Conservation (phyloP, 2,797 vertebrate species). For the Choloepus didactylus region DNA sequence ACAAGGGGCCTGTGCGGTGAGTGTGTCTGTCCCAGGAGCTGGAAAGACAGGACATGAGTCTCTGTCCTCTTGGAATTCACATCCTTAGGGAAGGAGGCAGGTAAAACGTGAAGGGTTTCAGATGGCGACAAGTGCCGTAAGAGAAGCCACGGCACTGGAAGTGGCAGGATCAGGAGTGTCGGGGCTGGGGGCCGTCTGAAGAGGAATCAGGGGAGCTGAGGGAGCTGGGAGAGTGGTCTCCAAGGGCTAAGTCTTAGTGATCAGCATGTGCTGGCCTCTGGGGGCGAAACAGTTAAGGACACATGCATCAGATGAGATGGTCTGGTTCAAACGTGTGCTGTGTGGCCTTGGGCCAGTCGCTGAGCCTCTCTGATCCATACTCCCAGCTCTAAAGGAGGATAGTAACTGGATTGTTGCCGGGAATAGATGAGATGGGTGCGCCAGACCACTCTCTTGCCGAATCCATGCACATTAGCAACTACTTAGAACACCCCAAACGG, state of each 20-base stretch:
- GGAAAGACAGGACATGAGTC: fast-evolving
- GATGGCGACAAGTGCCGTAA: fast-evolving
- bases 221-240: no score
- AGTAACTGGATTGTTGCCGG: fast-evolving
- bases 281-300: background rate
- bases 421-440: background rate
- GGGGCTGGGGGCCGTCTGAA: background rate
- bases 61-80: fast-evolving
- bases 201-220: fast-evolving
- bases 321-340: fast-evolving
- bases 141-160: fast-evolving
- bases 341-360: background rate
- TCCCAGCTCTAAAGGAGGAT: background rate
- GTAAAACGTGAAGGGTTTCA: fast-evolving
- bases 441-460: background rate
- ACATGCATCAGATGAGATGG: fast-evolving
- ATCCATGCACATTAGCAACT: background rate
- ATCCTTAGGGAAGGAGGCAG: background rate
- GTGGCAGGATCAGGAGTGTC: fast-evolving
- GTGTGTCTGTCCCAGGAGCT: background rate
- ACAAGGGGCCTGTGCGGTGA: fast-evolving
- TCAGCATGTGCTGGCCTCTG: background rate
- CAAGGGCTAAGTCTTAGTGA: background rate
- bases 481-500: background rate
- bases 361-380: background rate